Conservation (phyloP, 2,888 invertebrate species). For the Euplexia lucipara region DNA sequence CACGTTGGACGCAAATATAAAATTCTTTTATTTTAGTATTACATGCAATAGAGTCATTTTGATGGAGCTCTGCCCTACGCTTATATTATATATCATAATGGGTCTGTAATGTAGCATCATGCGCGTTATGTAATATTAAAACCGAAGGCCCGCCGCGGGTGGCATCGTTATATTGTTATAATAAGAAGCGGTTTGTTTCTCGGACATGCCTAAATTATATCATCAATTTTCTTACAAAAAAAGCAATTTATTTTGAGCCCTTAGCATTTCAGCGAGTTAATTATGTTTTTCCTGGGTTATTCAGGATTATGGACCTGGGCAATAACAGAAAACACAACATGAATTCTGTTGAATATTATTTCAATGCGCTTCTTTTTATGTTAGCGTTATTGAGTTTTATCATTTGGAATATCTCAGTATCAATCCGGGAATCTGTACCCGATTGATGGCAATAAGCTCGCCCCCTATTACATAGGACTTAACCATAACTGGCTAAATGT, state of each 20-base stretch:
- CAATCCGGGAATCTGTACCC: too few species aligned
- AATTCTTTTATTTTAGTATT: slow-evolving; percentile 43
- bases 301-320: neutral
- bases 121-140: slow-evolving; percentile 50
- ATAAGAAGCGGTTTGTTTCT: slow-evolving; percentile 30
- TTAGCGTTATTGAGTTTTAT: slow-evolving; percentile 8
- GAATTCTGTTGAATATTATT: neutral
- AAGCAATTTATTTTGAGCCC: neutral
- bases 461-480: too few species aligned
- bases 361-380: slow-evolving; percentile 17
- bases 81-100: slow-evolving; percentile 53
- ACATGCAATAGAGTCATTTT: slow-evolving; percentile 58
- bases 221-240: neutral
- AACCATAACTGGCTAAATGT: too few species aligned
- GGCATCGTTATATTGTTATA: slow-evolving; percentile 44
- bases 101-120: slow-evolving; percentile 47
- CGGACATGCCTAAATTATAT: slow-evolving; percentile 12
- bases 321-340: neutral
- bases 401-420: too few species aligned
- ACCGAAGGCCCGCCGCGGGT: slow-evolving; percentile 46
- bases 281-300: neutral
- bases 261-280: slow-evolving; percentile 11
- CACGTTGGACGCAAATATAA: slow-evolving; percentile 7
- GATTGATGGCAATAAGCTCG: too few species aligned
- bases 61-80: slow-evolving; percentile 41